phyloP scores from a whole-genome alignment of 2,113 vertebrate species.

The Corydoras maculifer region DNA sequence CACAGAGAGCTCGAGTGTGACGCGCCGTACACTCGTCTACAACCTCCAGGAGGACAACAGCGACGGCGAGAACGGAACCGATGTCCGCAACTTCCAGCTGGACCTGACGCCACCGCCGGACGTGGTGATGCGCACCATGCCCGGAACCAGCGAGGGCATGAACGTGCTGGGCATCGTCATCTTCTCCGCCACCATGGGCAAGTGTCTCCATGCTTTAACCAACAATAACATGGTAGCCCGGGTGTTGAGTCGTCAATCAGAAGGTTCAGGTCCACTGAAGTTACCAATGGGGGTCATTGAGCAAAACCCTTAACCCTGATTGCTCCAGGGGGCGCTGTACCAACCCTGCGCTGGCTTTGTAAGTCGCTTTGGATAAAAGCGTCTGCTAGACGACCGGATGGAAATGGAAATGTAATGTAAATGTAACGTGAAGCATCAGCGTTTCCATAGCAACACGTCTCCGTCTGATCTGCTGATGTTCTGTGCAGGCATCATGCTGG shows the following conservation, averaged over 20 bases:
- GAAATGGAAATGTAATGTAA: too few species aligned
- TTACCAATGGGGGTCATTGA: too few species aligned
- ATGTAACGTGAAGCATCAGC: too few species aligned
- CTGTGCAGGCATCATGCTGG: constrained; percentile 86
- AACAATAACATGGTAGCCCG: too few species aligned
- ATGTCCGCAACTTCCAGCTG: constrained; percentile 84
- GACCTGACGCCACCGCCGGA: constrained; percentile 90
- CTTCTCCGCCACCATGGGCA: constrained; percentile 96
- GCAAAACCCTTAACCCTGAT: too few species aligned
- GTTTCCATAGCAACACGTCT: too few species aligned
- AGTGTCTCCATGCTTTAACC: not conserved
- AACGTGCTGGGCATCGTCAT: constrained; percentile 96
- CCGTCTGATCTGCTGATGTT: not conserved
- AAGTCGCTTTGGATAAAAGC: too few species aligned
- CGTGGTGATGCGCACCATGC: constrained; percentile 79
- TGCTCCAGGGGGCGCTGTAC: too few species aligned
- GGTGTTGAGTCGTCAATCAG: too few species aligned
- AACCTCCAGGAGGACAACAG: constrained; percentile 86
- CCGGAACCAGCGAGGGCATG: constrained; percentile 90
- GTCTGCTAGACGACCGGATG: too few species aligned
- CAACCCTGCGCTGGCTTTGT: too few species aligned
- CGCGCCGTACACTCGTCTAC: constrained; percentile 75
- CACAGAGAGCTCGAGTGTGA: constrained; percentile 43
- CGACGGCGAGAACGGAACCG: constrained; percentile 69
- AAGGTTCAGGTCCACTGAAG: too few species aligned